These are phyloP conservation scores for Caenorhabditis sp. DNA, from an alignment of 2,888 invertebrate species.

Conservation along the genomic window DNA sequence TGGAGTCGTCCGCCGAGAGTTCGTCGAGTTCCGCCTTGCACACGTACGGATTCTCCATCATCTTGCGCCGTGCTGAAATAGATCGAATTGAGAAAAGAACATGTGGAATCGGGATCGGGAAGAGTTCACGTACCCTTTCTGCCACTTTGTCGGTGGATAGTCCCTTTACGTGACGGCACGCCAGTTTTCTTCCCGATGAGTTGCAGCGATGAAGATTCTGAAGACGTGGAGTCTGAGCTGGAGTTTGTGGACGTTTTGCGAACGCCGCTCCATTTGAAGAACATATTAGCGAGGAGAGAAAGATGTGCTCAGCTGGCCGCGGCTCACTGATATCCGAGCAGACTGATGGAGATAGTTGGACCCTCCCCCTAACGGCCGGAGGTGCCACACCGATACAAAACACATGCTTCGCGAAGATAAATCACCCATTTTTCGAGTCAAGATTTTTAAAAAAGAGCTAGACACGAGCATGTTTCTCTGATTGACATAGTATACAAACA, in stretches of 20 bases:
- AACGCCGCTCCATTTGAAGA: conserved; percentile 34
- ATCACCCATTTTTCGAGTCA: conserved; percentile 31
- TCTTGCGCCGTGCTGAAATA: conserved; percentile 48
- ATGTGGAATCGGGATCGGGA: background rate
- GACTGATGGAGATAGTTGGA: conserved; percentile 23
- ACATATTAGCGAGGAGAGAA: conserved; percentile 36
- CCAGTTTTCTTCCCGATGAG: conserved; percentile 38
- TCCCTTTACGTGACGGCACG: conserved; percentile 26
- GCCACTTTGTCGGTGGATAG: conserved; percentile 52
- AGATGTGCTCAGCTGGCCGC: conserved; percentile 24
- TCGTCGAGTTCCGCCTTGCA: conserved; percentile 68
- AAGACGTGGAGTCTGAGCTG: conserved; percentile 48
- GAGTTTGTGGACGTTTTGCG: conserved; percentile 45
- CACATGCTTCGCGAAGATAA: conserved; percentile 50
- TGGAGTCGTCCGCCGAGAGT: conserved; percentile 67
- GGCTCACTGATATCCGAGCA: conserved; percentile 41
- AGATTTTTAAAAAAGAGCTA: conserved; percentile 38
- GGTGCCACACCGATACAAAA: conserved; percentile 35
- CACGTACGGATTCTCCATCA: conserved; percentile 69
- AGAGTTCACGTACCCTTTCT: conserved; percentile 45
- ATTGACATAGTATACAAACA: conserved; percentile 34
- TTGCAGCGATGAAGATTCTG: conserved; percentile 36
- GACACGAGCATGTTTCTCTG: conserved; percentile 25
- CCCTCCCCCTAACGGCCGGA: conserved; percentile 33
- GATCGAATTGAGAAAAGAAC: background rate